Base-by-base conservation (phyloP, 1,140 invertebrate genomes). In the Parasteatoda tepidariorum region DNA sequence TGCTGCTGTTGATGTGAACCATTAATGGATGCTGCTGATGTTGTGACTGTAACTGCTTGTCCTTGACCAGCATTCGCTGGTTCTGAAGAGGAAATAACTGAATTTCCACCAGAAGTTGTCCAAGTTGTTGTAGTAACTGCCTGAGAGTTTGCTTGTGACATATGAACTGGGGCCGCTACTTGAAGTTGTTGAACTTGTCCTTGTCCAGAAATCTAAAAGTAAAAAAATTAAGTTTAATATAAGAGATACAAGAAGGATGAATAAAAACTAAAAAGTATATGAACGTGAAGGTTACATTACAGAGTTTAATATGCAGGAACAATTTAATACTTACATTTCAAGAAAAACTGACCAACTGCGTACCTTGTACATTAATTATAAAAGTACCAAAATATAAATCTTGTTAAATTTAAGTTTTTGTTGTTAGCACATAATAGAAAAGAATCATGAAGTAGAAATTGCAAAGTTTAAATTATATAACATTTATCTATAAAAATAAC, bases 41-140 rank as follows among this genome's bases (percentile, higher is more conserved):
- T 88, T 95, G 94, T 38, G 9, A 55, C 74, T 33, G 84, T 86
- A 96, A 95, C 71, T 96, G 94, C 88, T 95, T 95, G 84, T 92
- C 33, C 48, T 73, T 84, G 83, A 48, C 26, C 70, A 3, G 61
- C 57, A 70, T 41, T 71, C 18, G 70, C 34, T 24, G 15, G 57
- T 30, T 84, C 83, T 7, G 83, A 62, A 38, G 83, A 84, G 15
- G 83, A 71, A 24, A 66, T 79, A 96, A 94, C 88, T 96, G 95
- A 87, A 95, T 95, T 0, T 95, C 95, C 41, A 96, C 91, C 89
- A 94, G 94, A 28, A 64, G 86, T 73, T 91, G 92, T 86, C 92
- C 90, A 26, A 90, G 87, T 64, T 87, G 86, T 86, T 87, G 86
- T 67, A 70, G 86, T 86, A 28, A 61, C 24, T 26, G 82, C 30